phyloP scores from a whole-genome alignment of 2,797 vertebrate genomes.

The Xiphophorus birchmanni region DNA sequence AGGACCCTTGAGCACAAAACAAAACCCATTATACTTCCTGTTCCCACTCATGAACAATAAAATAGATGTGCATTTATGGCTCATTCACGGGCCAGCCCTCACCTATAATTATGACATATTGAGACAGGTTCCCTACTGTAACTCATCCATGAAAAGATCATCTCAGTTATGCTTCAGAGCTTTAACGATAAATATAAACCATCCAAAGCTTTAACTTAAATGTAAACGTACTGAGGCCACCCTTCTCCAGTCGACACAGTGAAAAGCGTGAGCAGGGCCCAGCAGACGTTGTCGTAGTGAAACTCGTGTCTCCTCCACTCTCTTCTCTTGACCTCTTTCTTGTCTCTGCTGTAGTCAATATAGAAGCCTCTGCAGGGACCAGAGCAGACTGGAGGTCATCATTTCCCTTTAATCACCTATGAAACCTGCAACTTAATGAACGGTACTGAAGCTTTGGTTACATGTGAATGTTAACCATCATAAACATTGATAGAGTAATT shows the following conservation, averaged over 20 bases:
- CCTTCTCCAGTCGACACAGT: slow-evolving; percentile 97
- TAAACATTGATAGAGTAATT: not conserved
- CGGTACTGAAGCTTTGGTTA: not conserved
- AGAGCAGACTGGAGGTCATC: slow-evolving; percentile 35
- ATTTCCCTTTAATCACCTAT: slow-evolving; percentile 35
- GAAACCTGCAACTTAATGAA: slow-evolving; percentile 32
- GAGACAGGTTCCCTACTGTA: not conserved
- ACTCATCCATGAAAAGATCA: not conserved
- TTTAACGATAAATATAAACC: not conserved
- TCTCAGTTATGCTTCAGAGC: not conserved
- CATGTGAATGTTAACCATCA: not conserved
- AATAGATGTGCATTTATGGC: not conserved
- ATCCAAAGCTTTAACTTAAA: not conserved
- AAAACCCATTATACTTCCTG: not conserved
- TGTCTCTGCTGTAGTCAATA: slow-evolving; percentile 94
- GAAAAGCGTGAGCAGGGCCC: slow-evolving; percentile 96
- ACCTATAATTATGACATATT: too few relatives aligned
- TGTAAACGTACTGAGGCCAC: slow-evolving; percentile 93
- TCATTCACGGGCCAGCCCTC: not conserved
- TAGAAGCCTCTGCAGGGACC: slow-evolving; percentile 90
- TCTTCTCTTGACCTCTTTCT: slow-evolving; percentile 94
- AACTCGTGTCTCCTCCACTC: slow-evolving; percentile 98
- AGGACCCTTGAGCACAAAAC: slow-evolving; percentile 84
- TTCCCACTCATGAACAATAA: not conserved
- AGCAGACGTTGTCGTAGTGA: slow-evolving; percentile 97